Conservation (phyloP, 2,797 vertebrate species). For the Peromyscus attwateri region DNA sequence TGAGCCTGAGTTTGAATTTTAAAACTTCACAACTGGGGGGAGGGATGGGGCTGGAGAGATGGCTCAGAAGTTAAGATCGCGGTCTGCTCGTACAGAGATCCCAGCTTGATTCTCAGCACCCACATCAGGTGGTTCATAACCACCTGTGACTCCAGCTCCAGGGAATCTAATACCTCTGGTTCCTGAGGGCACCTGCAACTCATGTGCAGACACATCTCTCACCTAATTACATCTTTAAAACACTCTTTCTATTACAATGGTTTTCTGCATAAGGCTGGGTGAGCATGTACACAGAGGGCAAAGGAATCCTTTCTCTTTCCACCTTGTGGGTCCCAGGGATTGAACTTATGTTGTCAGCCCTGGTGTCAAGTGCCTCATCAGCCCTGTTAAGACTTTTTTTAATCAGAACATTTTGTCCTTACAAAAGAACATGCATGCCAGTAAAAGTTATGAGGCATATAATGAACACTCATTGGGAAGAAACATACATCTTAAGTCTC, state of each 20-base stretch:
- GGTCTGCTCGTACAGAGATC: neutral
- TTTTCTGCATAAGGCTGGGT: neutral
- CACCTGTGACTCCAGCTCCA: neutral
- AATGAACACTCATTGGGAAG: neutral
- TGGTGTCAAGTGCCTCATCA: neutral
- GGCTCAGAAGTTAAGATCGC: neutral
- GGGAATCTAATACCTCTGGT: neutral
- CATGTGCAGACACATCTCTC: neutral
- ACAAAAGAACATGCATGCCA: neutral
- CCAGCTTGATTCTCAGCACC: neutral
- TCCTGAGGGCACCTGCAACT: neutral
- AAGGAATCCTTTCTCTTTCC: neutral
- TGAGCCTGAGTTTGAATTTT: slow-evolving; percentile 32
- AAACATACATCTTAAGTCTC: neutral
- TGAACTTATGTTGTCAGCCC: too few species aligned
- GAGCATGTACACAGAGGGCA: too few species aligned
- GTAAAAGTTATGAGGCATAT: slow-evolving; percentile 8
- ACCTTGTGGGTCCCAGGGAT: neutral
- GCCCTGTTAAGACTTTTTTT: neutral
- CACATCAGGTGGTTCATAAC: neutral
- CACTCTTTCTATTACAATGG: neutral
- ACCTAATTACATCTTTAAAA: neutral
- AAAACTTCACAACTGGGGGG: neutral
- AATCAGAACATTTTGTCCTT: slow-evolving; percentile 28
- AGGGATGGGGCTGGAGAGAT: neutral